A percentile compares a stretch with the other conserved stretches of the same genome.
Evolutionary conservation across 2,113 vertebrate species (phyloP).

Genomic region (Elephas maximus): DNA sequence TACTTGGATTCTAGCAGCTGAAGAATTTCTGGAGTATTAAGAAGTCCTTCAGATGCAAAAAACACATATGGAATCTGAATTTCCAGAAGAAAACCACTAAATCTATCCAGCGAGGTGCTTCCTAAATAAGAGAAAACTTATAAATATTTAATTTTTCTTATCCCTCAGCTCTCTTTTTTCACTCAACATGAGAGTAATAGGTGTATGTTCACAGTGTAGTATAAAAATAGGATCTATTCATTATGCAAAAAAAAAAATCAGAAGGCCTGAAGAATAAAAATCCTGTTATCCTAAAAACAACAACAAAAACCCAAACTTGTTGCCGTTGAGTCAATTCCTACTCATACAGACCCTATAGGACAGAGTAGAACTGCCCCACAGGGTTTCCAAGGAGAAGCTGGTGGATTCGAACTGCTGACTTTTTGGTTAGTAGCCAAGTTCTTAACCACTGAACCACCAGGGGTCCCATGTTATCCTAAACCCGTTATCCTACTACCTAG

Average conservation of each 20-base stretch:
- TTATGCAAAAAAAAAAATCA: constrained; percentile 18
- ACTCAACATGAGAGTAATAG: constrained; percentile 40
- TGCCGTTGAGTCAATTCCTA: no score
- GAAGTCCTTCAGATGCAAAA: constrained; percentile 93
- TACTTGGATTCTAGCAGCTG: constrained; percentile 94
- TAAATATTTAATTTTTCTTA: constrained; percentile 28
- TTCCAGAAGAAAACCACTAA: constrained; percentile 86
- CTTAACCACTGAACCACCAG: no score
- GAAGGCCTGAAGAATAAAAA: constrained; percentile 51
- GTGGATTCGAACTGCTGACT: no score
- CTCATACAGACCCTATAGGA: no score
- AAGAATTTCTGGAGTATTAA: constrained; percentile 91
- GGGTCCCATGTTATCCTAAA: not conserved
- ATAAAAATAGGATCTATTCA: constrained; percentile 50
- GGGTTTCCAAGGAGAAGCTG: no score
- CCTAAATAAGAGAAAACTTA: constrained; percentile 69
- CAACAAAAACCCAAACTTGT: no score
- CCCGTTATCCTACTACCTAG: not conserved
- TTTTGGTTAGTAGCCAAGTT: no score
- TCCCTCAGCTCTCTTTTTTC: not conserved
- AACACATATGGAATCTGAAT: constrained; percentile 92
- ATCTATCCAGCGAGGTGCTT: constrained; percentile 74
- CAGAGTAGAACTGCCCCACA: no score
- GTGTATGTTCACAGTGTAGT: not conserved
- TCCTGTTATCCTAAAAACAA: not conserved